These are phyloP conservation scores for Oreochromis mossambicus DNA, from an alignment of 2,797 vertebrate genomes.

Conservation along the genomic window DNA sequence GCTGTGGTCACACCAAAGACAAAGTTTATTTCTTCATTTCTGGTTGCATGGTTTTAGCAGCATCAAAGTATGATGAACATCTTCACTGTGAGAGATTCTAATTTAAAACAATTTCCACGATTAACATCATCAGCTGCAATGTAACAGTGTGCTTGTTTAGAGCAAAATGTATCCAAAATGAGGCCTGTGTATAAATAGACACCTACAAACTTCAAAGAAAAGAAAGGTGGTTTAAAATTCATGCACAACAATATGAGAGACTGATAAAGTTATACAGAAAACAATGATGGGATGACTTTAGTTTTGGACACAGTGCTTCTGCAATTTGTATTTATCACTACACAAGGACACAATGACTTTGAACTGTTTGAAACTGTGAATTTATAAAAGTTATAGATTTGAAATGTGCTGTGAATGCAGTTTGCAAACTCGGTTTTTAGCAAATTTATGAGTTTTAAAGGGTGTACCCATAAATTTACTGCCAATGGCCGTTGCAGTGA, in stretches of 20 bases:
- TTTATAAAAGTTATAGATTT: too few relatives aligned
- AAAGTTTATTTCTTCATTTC: not conserved
- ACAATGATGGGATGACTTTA: not conserved
- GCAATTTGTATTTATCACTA: not conserved
- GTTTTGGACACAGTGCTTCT: not conserved
- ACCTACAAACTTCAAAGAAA: not conserved
- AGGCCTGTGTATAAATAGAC: not conserved
- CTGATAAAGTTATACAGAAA: not conserved
- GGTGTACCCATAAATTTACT: too few relatives aligned
- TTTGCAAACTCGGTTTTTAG: too few relatives aligned
- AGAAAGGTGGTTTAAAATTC: not conserved
- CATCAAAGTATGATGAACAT: not conserved
- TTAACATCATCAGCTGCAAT: not conserved
- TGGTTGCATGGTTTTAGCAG: not conserved
- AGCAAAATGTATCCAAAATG: not conserved
- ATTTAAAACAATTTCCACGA: not conserved
- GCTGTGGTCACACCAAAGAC: not conserved
- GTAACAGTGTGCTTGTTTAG: not conserved
- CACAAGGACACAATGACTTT: not conserved
- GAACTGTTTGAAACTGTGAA: too few relatives aligned
- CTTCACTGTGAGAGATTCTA: not conserved
- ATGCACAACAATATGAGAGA: not conserved
- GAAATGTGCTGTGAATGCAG: too few relatives aligned
- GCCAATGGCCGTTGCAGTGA: too few relatives aligned
- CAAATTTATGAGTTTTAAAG: too few relatives aligned